Percentiles rank a stretch among this genome's conserved stretches.
phyloP scores from a whole-genome alignment of 2,113 vertebrate genomes.

The Talpa occidentalis region DNA sequence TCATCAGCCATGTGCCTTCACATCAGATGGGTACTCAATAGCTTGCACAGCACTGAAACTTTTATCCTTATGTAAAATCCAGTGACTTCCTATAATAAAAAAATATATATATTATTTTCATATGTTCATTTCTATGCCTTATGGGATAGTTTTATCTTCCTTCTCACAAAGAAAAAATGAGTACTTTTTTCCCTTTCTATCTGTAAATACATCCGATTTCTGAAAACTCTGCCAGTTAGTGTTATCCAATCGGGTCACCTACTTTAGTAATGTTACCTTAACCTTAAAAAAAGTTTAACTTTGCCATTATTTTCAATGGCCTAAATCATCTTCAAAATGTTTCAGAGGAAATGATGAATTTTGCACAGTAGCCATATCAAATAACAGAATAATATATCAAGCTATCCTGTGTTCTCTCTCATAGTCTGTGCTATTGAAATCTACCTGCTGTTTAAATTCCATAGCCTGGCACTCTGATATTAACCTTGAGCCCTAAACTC shows the following conservation, averaged over 20 bases:
- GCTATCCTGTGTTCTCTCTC: slow-evolving; percentile 48
- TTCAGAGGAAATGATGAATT: slow-evolving; percentile 67
- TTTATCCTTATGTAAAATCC: not conserved
- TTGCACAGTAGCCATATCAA: slow-evolving; percentile 65
- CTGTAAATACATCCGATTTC: slow-evolving; percentile 36
- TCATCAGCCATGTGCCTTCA: not conserved
- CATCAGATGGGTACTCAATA: not conserved
- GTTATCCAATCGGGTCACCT: slow-evolving; percentile 65
- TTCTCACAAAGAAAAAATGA: not conserved
- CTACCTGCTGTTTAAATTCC: slow-evolving; percentile 82
- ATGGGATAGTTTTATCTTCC: not conserved
- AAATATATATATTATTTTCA: not conserved
- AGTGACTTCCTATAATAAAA: not conserved
- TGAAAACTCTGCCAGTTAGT: not conserved
- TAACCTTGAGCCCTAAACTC: slow-evolving; percentile 75
- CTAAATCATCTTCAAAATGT: slow-evolving; percentile 68
- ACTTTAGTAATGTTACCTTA: slow-evolving; percentile 53
- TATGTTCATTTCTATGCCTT: not conserved
- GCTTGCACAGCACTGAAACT: not conserved
- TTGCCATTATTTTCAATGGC: slow-evolving; percentile 71
- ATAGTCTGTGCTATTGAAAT: slow-evolving; percentile 68
- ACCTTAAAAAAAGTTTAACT: slow-evolving; percentile 63
- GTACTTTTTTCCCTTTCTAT: not conserved
- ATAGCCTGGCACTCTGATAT: slow-evolving; percentile 73
- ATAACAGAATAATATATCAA: slow-evolving; percentile 54